Base-by-base conservation (phyloP, 2,888 invertebrate species). In the Volucella zonaria region DNA sequence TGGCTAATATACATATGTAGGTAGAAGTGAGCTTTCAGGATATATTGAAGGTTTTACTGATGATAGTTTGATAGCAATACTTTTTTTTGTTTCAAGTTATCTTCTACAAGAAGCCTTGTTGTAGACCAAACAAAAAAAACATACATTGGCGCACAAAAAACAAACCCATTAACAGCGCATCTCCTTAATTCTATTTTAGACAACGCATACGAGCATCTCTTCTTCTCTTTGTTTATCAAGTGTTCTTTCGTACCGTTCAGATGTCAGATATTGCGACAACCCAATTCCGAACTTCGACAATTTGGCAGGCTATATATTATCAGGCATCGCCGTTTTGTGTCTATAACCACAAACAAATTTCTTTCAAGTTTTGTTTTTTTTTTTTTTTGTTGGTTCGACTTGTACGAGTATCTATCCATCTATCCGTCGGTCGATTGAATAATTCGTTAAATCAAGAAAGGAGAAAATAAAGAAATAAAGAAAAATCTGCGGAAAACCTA, bases 271-370 rank as follows among this genome's bases (percentile, higher is more conserved):
- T 51, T 42, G 76, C 68, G 70, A 83, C 83, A 83, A 52, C 61
- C 70, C 67, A 83, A 83, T 83, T 83, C 79, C 67, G 61, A 61
- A 80, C 61, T 73, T 76, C 73, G 80, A 85, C 85, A 81, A 81
- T 81, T 85, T 85, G 80, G 80, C 80, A 81, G 85, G 73, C 85
- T 80, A 81, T 85, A 73, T 64, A 85, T 85, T 81, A 85, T 81
- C 71, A 71, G 62, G 45, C 52, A 62, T 66, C 43, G 64, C 31
- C 40, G 40, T 51, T 49, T 43, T 42, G 42, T 56, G 40, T 59
- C 71, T 73, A 82, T 71, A 62, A 49, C 73, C 77, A 52, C 15
- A 66, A 59, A 62, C 51, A 38, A 52, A 79, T 71, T 66, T 61
- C 78, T 73, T 74, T 74, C 51, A 74, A 73, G 68, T 74, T 51